Base-by-base conservation (phyloP, 2,113 vertebrate species). In the Gadus macrocephalus region DNA sequence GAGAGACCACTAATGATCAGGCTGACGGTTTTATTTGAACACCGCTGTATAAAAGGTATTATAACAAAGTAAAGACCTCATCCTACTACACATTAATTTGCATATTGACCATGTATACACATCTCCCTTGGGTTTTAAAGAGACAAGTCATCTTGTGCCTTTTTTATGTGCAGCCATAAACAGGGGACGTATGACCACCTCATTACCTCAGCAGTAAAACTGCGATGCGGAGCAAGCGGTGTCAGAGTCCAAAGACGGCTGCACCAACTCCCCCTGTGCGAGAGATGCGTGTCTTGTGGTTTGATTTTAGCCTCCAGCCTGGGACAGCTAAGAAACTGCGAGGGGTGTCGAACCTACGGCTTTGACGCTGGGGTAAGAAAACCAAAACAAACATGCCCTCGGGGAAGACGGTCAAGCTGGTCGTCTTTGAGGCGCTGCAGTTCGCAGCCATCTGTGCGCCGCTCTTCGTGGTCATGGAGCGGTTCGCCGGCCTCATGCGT, bases 401-500 rank as follows among this genome's bases (percentile, higher is more conserved):
- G 0, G 87, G 91, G 62, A 92, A 83, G 70, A 88, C 77, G 1
- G 25, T 93, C 61, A 95, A 95, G 69, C 69, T 94, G 2, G 2
- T 90, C 65, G 14, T 92, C 55, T 91, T 90, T 25, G 92, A 95
- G 86, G 61, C 86, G 22, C 82, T 95, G 38, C 84, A 93, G 70
- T 82, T 93, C 55, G 83, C 83, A 11, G 90, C 86, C 2, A 78
- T 90, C 15, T 28, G 62, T 2, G 11, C 89, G 6, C 89, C 91
- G 12, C 60, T 77, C 0, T 82, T 93, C 2, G 89, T 93, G 74
- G 59, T 91, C 4, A 87, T 91, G 91, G 76, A 86, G 71, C 78
- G 81, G 68, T 94, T 93, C 27, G 91, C 81, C 22, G 17, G 77
- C 0, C 76, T 91, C 61, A 78, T 89, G 35, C 69, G 60, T 0